Conservation (phyloP, 2,113 vertebrate genomes). For the Phalacrocorax aristotelis region DNA sequence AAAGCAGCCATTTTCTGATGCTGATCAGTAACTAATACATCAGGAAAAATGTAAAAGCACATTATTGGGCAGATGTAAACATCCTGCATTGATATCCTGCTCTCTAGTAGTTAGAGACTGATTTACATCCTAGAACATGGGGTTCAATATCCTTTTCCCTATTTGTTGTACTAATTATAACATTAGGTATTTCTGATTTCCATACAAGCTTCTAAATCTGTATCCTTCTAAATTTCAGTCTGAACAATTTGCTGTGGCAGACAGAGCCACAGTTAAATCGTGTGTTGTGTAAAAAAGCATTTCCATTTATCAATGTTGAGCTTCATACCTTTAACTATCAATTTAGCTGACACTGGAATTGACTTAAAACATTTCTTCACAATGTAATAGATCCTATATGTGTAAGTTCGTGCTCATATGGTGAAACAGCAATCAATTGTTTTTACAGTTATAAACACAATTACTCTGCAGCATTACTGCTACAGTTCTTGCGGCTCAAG, state of each 20-base stretch:
- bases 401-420: not conserved
- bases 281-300: conserved; percentile 1
- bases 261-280: not conserved
- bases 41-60: not conserved
- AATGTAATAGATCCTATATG: not conserved
- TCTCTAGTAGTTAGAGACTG: not conserved
- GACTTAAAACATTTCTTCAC: conserved; percentile 25
- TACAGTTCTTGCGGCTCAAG: not conserved
- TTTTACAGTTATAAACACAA: conserved; percentile 10
- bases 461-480: not conserved
- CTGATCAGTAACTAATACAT: not conserved
- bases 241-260: not conserved
- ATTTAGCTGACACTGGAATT: conserved; percentile 8
- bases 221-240: not conserved
- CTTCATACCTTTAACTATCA: conserved; percentile 50
- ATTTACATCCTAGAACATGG: not conserved
- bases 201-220: not conserved
- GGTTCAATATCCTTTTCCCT: not conserved
- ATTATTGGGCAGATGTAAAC: not conserved
- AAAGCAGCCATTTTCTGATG: not conserved
- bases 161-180: not conserved
- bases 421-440: not conserved
- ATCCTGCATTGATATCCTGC: not conserved
- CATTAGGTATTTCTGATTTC: conserved; percentile 9
- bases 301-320: conserved; percentile 34